Evolutionary conservation across 1,140 invertebrate genomes (phyloP), one percentile per base, ranked within the genome.

Genomic region (Tetramorium alpestre): DNA sequence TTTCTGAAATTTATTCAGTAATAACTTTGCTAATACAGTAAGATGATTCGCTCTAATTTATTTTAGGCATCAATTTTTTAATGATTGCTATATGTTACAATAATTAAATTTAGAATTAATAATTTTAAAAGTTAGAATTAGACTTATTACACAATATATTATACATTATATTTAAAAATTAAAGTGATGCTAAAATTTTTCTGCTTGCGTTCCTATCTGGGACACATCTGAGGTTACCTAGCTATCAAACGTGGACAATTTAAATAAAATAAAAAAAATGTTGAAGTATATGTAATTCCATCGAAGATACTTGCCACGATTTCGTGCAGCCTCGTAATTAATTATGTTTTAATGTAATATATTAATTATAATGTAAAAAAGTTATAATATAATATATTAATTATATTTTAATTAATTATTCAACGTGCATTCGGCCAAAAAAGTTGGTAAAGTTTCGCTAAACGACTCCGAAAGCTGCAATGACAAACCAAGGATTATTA

Each of bases 401-500:
- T 80, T 80, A 69, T 7, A 51, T 18, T 67, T 80, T 80, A 51
- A 54, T 81, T 25, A 47, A 38, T 8, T 13, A 18, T 80, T 47
- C 10, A 54, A 0, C 25, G n/a, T 51, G 76, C 44, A 80, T n/a
- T 64, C 33, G 47, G 33, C 7, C 64, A 41, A 38, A 41, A 22
- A 22, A 22, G 22, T 22, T 22, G 22, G 22, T 22, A 8, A 41
- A 67, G 16, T 70, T 54, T 41, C 47, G 13, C 41, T 16, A 51
- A 69, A 54, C 11, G n/a, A 25, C 16, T 44, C 54, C 25, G 47
- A 47, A 73, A 73, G 54, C 18, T 25, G 16, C 54, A 49, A 72
- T 1, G 41, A 82, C 13, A 75, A 38, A 38, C 47, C 11, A 22
- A 7, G 8, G 28, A 47, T 84, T 75, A 49, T 84, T 49, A 60